phyloP scores from a whole-genome alignment of 2,113 vertebrate genomes.

The Meles meles region DNA sequence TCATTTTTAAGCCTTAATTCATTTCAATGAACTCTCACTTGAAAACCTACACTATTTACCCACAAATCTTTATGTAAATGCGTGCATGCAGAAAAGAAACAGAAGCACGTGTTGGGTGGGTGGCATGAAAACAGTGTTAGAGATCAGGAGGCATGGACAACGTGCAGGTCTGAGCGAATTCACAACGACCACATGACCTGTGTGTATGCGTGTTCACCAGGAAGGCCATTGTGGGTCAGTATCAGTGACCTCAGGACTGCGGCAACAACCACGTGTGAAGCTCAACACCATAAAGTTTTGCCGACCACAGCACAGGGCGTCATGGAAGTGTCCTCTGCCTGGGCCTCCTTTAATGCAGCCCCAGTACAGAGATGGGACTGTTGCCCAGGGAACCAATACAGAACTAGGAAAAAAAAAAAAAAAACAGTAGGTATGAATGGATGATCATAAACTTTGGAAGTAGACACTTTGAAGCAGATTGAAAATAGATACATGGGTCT shows the following conservation, averaged over 20 bases:
- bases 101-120: background rate
- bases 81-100: background rate
- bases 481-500: background rate
- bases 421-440: background rate
- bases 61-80: background rate
- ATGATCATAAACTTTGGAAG: background rate
- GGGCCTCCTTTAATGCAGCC: background rate
- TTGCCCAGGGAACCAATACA: background rate
- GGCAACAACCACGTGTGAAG: background rate
- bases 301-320: background rate
- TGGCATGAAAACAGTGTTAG: background rate
- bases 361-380: background rate
- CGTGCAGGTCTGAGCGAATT: background rate
- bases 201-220: fast-evolving
- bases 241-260: background rate
- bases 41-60: background rate
- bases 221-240: fast-evolving
- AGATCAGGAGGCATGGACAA: background rate
- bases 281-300: background rate
- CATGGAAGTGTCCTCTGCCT: background rate
- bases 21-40: background rate
- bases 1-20: slow-evolving; percentile 1
- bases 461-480: background rate
- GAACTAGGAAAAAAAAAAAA: background rate
- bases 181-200: background rate